Conservation (phyloP, 2,888 invertebrate genomes). For the Hecatera dysodea region DNA sequence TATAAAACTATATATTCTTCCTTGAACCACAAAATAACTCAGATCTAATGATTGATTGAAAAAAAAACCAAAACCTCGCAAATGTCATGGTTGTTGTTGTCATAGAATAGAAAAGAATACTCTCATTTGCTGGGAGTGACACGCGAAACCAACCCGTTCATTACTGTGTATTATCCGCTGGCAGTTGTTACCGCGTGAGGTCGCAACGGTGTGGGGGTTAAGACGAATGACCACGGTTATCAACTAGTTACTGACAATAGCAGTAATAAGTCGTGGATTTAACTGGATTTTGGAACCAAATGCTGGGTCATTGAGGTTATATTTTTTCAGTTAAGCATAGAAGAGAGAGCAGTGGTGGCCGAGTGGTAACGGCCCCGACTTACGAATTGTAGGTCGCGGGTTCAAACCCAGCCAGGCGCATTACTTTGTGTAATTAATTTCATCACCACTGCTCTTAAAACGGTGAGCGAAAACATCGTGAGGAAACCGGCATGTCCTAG, state of each 20-base stretch:
- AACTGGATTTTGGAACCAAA: slow-evolving; percentile 32
- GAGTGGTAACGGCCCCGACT: too few species aligned
- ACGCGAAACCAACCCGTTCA: slow-evolving; percentile 54
- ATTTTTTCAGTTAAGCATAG: not conserved
- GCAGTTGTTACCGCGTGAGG: slow-evolving; percentile 38
- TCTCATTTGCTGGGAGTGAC: slow-evolving; percentile 33
- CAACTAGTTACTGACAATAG: slow-evolving; percentile 41
- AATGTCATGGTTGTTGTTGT: not conserved
- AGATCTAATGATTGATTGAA: not conserved
- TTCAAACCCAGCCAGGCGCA: too few species aligned
- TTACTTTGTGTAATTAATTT: too few species aligned
- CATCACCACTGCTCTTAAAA: too few species aligned
- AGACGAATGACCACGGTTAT: slow-evolving; percentile 32
- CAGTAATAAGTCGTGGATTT: slow-evolving; percentile 23
- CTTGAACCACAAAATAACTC: not conserved
- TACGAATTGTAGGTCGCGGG: too few species aligned
- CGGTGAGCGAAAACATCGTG: too few species aligned
- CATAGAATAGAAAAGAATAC: too few species aligned
- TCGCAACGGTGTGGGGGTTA: slow-evolving; percentile 36
- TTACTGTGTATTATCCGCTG: slow-evolving; percentile 45
- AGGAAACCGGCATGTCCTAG: too few species aligned
- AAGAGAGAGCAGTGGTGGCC: too few species aligned
- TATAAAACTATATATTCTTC: not conserved
- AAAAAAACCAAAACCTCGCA: slow-evolving; percentile 6
- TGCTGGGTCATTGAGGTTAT: slow-evolving; percentile 17